A percentile compares a stretch with the other conserved stretches of the same genome.
These are phyloP conservation scores for Bursaphelenchus okinawaensis DNA, from an alignment of 2,888 invertebrate genomes.

Conservation along the genomic window DNA sequence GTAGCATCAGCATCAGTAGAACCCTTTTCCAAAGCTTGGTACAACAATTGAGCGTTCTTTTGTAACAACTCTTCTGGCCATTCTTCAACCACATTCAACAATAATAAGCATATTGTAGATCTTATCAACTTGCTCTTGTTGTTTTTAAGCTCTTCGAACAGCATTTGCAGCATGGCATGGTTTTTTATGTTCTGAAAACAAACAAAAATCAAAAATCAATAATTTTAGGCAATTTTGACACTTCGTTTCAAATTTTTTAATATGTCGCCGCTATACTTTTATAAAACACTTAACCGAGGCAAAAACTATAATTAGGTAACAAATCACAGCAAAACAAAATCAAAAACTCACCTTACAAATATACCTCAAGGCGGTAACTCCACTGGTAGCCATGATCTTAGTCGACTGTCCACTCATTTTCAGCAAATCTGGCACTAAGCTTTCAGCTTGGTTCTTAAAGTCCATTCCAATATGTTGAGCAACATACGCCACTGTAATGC, in stretches of 20 bases:
- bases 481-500: constrained; percentile 7
- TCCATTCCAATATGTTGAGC: constrained; percentile 2
- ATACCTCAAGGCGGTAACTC: background rate
- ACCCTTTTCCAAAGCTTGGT: background rate
- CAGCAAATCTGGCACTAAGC: background rate
- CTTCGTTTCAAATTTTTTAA: too few relatives aligned
- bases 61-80: constrained; percentile 5
- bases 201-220: background rate
- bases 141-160: constrained; percentile 1
- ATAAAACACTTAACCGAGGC: too few relatives aligned
- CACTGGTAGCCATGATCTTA: constrained; percentile 4
- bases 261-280: too few relatives aligned
- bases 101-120: background rate
- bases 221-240: background rate
- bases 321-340: too few relatives aligned
- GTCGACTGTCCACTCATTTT: background rate
- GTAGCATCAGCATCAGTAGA: constrained; percentile 3
- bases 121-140: background rate
- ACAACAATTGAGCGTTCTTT: constrained; percentile 5
- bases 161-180: background rate
- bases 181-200: constrained; percentile 4
- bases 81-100: background rate
- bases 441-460: background rate
- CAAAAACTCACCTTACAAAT: constrained; percentile 2
- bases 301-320: too few relatives aligned